These are phyloP conservation scores for Charadrius vociferus DNA, from an alignment of 2,113 vertebrate species.

Conservation along the genomic window DNA sequence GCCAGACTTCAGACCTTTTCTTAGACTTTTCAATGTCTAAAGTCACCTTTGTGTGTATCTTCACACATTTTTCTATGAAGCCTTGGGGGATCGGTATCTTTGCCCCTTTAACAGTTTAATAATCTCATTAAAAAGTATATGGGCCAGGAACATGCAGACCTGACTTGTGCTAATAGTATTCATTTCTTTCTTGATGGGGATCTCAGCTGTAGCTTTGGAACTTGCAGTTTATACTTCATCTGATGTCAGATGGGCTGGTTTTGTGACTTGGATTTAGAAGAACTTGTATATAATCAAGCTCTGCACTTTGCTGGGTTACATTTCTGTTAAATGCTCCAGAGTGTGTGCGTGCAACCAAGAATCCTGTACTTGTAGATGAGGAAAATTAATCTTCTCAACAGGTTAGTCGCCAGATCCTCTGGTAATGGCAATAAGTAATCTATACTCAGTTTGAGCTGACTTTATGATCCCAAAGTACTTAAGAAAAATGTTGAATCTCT, in stretches of 20 bases:
- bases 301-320: neutral
- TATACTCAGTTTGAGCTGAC: neutral
- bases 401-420: neutral
- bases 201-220: neutral
- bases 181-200: neutral
- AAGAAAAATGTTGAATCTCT: neutral
- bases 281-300: neutral
- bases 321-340: neutral
- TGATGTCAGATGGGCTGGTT: neutral
- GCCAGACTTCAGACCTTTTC: slow-evolving; percentile 8
- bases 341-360: neutral
- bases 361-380: neutral
- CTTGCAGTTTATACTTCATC: neutral
- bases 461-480: neutral
- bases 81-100: slow-evolving; percentile 24
- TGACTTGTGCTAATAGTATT: neutral
- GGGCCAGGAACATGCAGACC: neutral
- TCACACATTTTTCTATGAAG: neutral
- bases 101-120: slow-evolving; percentile 5
- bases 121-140: neutral
- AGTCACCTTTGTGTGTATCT: slow-evolving; percentile 41
- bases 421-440: neutral
- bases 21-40: slow-evolving; percentile 30
- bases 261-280: neutral
- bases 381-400: neutral